Base-by-base conservation (phyloP, 2,113 vertebrate species). In the Setophaga petechia region DNA sequence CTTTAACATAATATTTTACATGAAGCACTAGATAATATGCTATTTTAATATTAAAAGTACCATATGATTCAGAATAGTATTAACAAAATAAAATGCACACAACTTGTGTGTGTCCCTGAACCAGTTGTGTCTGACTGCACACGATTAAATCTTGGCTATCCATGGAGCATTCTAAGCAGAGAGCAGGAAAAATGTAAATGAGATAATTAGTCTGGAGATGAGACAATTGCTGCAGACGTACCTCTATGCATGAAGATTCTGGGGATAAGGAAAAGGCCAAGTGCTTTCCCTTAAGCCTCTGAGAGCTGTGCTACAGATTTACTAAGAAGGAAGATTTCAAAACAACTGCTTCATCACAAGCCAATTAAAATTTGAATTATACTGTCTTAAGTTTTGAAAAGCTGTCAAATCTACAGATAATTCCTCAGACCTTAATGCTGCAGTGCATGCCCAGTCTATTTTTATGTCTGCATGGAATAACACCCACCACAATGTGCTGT, bases 311-410 rank as follows among this genome's bases (percentile, higher is more conserved):
- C 58, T 92, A 85, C 49, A 83, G 89, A 85, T 87, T 81, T 93
- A 80, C 75, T 89, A 78, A 47, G 76, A 67, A 65, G 10, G 25
- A 79, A 86, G 52, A 75, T 77, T 93, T 93, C 54, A 84, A 78
- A 97, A 84, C 63, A 96, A 84, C 44, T 68, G 79, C 86, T 83
- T 89, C 71, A 81, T 65, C 47, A 41, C 43, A 85, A 94, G 58
- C 25, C 66, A 95, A 95, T 96, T 95, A 96, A 93, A 94, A 94
- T 87, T 39, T 71, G 58, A 73, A 94, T 95, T 94, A 83, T 25
- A 63, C 28, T 81, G 41, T 78, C 78, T 85, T 86, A 90, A 68
- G n/a, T 72, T 78, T 87, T 87, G 77, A 95, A 89, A 87, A 91
- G 62, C 41, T 89, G 46, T 83, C 71, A 93, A 15, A 86, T 20